phyloP scores from a whole-genome alignment of 2,797 vertebrate genomes.

The Macrochelys suwanniensis region DNA sequence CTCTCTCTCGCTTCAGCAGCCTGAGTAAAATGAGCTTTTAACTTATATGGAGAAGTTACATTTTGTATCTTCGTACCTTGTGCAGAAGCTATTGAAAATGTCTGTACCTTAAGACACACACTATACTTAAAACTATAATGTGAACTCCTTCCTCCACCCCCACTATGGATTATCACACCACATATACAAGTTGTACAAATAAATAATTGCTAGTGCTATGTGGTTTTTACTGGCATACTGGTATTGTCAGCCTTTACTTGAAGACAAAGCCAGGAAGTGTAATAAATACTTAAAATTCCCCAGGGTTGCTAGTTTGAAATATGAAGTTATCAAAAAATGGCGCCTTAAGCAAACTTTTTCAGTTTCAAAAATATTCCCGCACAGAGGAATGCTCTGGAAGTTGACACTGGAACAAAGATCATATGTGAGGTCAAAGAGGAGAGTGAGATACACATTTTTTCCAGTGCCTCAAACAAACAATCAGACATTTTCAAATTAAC shows the following conservation, averaged over 20 bases:
- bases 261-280: neutral
- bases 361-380: neutral
- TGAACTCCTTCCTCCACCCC: neutral
- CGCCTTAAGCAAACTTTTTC: neutral
- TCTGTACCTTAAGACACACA: neutral
- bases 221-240: neutral
- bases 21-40: neutral
- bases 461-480: accelerated
- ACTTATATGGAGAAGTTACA: neutral
- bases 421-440: neutral
- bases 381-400: neutral
- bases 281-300: neutral
- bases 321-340: neutral
- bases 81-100: neutral
- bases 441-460: neutral
- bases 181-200: neutral
- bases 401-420: neutral
- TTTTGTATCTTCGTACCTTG: neutral
- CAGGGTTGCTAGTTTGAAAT: neutral
- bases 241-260: neutral
- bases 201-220: neutral
- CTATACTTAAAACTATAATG: neutral
- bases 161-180: neutral
- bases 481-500: neutral
- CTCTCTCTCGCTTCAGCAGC: neutral